Base-by-base conservation (phyloP, 1,140 invertebrate genomes). In the Macrosteles quadrilineatus region DNA sequence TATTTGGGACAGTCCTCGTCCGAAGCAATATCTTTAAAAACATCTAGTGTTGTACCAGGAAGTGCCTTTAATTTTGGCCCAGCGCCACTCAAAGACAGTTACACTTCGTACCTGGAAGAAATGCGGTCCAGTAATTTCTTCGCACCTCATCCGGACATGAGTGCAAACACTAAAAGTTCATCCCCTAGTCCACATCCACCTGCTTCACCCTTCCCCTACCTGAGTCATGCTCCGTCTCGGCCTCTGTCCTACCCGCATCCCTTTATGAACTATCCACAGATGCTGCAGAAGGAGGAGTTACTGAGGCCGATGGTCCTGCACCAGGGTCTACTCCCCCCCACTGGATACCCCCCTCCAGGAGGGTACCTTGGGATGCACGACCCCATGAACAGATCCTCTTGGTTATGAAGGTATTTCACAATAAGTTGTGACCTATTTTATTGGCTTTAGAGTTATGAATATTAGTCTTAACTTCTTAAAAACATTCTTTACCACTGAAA, bases 61-160 rank as follows among this genome's bases (percentile, higher is more conserved):
- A 88, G 87, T 77, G 87, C 88, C 67, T 90, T 90, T 70, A 90
- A 89, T 75, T 90, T 89, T 76, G 87, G 87, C 27, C 83, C 87
- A 6, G 80, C 86, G 0, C 79, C 86, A 85, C 21, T 79, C 40
- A 86, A 87, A 75, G 80, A 82, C 67, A 76, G 76, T 36, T 82
- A 80, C 74, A 76, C 83, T 30, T 84, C 83, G 30, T 89, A 87
- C 77, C 81, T 90, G 50, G 88, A 88, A 73, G 87, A 89, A 23
- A 76, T 73, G 31, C 67, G 73, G 14, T 70, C 74, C 25, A 65
- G 72, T 27, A 69, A 76, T 36, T 76, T 75, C 62, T 76, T 73
- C 63, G 71, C 74, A 12, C 69, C 74, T 29, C 72, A 71, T 36
- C 40, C 73, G 12, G 72, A 74, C 11, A 30, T 68, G 29, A 47